A percentile compares a stretch with the other conserved stretches of the same genome.
These are phyloP conservation scores for Gymnogyps californianus DNA, from an alignment of 2,113 vertebrate genomes.

Conservation along the genomic window DNA sequence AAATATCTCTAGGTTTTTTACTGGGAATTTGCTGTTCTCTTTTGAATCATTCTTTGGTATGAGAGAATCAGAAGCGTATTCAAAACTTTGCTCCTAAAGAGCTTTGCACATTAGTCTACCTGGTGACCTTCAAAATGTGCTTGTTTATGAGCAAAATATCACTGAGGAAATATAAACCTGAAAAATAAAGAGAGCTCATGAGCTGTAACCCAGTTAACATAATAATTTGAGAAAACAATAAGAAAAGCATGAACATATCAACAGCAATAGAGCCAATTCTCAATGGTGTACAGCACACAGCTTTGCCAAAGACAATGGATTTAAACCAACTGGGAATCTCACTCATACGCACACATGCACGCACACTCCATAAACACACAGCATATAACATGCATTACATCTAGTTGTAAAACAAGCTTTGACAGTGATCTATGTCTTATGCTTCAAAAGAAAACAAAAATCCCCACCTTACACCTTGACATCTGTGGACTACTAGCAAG, in stretches of 20 bases:
- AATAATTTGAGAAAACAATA: conserved; percentile 22
- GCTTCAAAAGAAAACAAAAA: conserved; percentile 9
- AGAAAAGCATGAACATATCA: neutral
- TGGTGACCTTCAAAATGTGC: neutral
- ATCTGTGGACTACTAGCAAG: neutral
- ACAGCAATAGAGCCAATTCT: neutral
- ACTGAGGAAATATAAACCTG: conserved; percentile 6
- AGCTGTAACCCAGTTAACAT: neutral
- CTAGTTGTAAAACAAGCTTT: neutral
- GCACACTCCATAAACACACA: neutral
- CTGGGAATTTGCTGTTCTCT: neutral
- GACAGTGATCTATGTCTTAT: neutral
- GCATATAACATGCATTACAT: neutral
- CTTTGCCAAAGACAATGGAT: conserved; percentile 50
- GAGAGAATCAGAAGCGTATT: neutral
- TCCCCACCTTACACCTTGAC: neutral
- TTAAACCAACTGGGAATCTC: conserved; percentile 37
- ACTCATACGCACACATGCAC: neutral
- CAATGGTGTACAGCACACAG: neutral
- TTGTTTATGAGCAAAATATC: neutral
- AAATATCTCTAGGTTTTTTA: neutral
- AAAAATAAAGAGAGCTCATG: neutral
- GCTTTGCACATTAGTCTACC: neutral
- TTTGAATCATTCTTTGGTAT: neutral
- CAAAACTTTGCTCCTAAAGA: neutral